Percentiles rank a stretch among this genome's conserved stretches.
phyloP scores from a whole-genome alignment of 1,140 invertebrate species.

The Pseudomyrmex flavicornis region DNA sequence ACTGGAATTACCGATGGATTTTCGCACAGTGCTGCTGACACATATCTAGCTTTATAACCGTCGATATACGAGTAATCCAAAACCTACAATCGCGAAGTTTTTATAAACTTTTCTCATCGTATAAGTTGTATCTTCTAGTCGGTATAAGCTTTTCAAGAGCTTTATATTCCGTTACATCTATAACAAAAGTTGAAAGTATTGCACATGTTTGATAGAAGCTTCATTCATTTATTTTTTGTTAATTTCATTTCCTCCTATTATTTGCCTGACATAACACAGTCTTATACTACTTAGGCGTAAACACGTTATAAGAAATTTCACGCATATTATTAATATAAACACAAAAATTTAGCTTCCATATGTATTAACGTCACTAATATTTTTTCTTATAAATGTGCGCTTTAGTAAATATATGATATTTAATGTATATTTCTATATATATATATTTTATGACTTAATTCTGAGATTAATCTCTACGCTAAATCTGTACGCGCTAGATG shows the following conservation, averaged over 20 bases:
- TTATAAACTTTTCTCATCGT: constrained; percentile 29
- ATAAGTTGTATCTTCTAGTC: background rate
- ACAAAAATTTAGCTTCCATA: background rate
- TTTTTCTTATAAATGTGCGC: too few species aligned
- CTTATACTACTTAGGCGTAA: too few species aligned
- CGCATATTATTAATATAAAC: background rate
- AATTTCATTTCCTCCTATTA: too few species aligned
- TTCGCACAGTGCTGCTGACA: constrained; percentile 28
- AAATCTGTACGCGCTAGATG: background rate
- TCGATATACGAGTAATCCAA: constrained; percentile 50
- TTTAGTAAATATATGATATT: background rate
- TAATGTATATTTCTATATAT: background rate
- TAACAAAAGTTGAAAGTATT: too few species aligned
- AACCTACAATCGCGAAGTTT: constrained; percentile 39
- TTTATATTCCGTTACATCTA: background rate
- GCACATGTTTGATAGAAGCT: too few species aligned
- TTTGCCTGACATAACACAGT: too few species aligned
- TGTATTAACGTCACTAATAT: too few species aligned
- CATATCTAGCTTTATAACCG: constrained; percentile 56
- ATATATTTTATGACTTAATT: background rate
- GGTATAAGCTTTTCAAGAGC: background rate
- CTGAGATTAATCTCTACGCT: background rate
- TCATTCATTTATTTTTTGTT: too few species aligned
- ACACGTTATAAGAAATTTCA: too few species aligned
- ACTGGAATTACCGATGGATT: constrained; percentile 56